Conservation (phyloP, 2,888 invertebrate genomes). For the Zhuqinia jingwanae region DNA sequence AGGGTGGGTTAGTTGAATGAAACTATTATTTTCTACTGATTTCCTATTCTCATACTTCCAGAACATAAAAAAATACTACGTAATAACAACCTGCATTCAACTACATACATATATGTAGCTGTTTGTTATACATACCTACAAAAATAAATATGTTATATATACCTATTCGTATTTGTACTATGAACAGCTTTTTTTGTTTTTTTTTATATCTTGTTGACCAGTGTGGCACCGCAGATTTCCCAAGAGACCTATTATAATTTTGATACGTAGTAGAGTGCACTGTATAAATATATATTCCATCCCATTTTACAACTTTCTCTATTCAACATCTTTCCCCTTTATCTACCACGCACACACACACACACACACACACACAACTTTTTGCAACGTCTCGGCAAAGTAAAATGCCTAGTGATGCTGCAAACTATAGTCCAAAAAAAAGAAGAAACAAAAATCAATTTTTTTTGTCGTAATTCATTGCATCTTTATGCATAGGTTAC, state of each 20-base stretch:
- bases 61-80: neutral
- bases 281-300: too few relatives aligned
- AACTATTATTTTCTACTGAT: slow-evolving; percentile 29
- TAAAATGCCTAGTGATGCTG: neutral
- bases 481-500: slow-evolving; percentile 36
- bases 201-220: slow-evolving; percentile 63
- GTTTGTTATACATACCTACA: neutral
- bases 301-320: neutral
- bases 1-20: slow-evolving; percentile 29
- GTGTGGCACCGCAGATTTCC: slow-evolving; percentile 57
- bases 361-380: too few relatives aligned
- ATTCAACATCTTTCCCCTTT: neutral
- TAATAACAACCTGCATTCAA: too few relatives aligned
- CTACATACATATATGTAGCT: too few relatives aligned
- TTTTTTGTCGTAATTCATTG: slow-evolving; percentile 54
- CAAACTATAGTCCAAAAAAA: neutral
- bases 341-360: neutral
- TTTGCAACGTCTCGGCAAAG: too few relatives aligned
- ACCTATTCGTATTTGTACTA: neutral
- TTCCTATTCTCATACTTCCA: neutral
- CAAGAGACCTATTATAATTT: slow-evolving; percentile 65
- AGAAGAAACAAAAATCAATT: slow-evolving; percentile 42
- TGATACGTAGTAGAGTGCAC: slow-evolving; percentile 51
- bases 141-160: too few relatives aligned
- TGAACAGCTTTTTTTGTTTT: slow-evolving; percentile 38